Percentiles rank a stretch among this genome's conserved stretches.
Conservation (phyloP, 2,888 invertebrate genomes). For the Melangyna quadrimaculata region DNA sequence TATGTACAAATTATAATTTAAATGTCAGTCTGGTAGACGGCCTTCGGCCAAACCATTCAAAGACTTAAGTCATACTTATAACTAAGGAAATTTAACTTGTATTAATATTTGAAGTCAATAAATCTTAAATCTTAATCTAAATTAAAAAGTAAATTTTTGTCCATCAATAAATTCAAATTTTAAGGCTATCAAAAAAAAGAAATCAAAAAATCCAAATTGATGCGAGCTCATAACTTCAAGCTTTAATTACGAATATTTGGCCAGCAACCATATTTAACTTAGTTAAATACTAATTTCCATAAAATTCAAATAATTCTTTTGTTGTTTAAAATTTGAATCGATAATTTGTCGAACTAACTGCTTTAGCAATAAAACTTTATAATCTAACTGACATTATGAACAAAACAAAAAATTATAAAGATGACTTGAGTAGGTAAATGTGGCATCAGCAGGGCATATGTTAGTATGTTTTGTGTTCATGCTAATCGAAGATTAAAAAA, state of each 20-base stretch:
- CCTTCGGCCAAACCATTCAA: no score
- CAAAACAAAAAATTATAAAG: background rate
- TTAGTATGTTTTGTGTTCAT: background rate
- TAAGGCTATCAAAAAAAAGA: background rate
- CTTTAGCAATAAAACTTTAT: background rate
- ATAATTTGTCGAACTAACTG: background rate
- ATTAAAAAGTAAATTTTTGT: background rate
- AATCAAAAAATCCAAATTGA: background rate
- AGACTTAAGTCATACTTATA: no score
- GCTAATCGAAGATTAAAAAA: background rate
- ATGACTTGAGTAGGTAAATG: background rate
- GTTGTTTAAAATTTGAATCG: background rate
- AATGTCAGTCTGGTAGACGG: no score
- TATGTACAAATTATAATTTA: no score
- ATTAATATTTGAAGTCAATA: no score
- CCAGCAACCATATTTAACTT: background rate
- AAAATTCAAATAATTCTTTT: conserved; percentile 2
- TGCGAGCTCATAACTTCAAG: background rate
- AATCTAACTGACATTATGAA: background rate
- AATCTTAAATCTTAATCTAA: no score
- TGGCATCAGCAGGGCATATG: no score
- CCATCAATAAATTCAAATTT: background rate
- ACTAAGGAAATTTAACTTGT: no score
- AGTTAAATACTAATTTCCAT: background rate
- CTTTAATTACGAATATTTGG: background rate